Conservation (phyloP, 2,113 vertebrate species). For the Nestor notabilis region DNA sequence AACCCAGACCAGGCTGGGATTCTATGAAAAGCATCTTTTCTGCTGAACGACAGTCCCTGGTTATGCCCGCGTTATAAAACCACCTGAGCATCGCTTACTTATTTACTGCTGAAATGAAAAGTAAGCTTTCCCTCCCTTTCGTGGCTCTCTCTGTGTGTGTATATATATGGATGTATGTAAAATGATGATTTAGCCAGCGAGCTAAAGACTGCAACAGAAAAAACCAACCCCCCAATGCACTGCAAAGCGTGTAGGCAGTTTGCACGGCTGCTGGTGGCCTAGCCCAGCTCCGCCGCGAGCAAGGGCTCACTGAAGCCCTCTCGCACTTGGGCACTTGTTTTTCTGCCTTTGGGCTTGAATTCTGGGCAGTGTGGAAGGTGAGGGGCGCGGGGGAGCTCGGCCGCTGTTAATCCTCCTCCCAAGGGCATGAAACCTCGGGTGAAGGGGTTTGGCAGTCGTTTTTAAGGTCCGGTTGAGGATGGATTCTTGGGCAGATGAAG, state of each 20-base stretch:
- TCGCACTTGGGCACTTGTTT: background rate
- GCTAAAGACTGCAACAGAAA: background rate
- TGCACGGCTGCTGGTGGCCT: conserved; percentile 25
- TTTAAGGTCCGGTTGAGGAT: background rate
- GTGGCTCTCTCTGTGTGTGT: accelerated
- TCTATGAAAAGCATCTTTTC: background rate
- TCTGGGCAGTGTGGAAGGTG: background rate
- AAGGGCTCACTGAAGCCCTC: background rate
- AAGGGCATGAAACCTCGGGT: background rate
- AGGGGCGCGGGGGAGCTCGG: background rate
- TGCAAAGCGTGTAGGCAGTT: conserved; percentile 30
- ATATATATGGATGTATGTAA: accelerated
- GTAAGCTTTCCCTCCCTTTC: background rate
- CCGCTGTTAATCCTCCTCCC: accelerated
- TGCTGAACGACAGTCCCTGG: background rate
- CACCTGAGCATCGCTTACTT: background rate
- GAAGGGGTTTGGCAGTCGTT: background rate
- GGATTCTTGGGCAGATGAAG: background rate
- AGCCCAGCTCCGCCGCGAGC: background rate
- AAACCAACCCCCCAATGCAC: background rate
- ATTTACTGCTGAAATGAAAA: background rate
- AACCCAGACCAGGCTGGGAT: background rate
- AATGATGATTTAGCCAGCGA: background rate
- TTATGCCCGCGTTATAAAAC: background rate
- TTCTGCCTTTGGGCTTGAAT: background rate